Evolutionary conservation across 2,888 invertebrate genomes (phyloP).

Genomic region (Carpatolechia fugitivella): DNA sequence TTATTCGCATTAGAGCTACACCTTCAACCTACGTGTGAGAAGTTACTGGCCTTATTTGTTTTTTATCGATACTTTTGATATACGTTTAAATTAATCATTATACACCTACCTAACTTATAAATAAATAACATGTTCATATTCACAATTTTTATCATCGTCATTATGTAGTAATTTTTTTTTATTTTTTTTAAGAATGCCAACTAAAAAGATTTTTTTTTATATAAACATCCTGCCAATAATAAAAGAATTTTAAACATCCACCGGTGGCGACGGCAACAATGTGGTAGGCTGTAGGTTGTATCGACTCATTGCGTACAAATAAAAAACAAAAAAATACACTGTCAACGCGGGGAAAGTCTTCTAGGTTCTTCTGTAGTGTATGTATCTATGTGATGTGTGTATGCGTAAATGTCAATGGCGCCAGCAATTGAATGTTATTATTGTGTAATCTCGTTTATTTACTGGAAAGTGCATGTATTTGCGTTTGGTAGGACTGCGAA

Average conservation of each 20-base stretch:
- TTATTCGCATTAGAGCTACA: neutral
- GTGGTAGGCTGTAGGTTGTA: constrained; percentile 28
- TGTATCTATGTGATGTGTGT: constrained; percentile 40
- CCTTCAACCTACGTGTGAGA: no score
- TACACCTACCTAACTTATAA: no score
- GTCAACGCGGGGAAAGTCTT: no score
- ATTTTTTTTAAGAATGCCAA: neutral
- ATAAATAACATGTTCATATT: no score
- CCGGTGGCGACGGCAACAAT: neutral
- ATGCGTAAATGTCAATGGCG: constrained; percentile 26
- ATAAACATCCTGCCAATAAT: constrained; percentile 2
- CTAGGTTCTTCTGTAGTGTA: constrained; percentile 33
- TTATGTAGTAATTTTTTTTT: no score
- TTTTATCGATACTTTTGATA: no score
- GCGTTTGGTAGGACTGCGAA: neutral
- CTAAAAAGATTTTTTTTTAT: neutral
- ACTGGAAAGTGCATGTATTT: constrained; percentile 6
- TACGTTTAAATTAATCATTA: no score
- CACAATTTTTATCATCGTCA: no score
- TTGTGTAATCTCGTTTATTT: constrained; percentile 3
- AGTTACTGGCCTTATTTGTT: no score
- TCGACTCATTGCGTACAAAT: constrained; percentile 9
- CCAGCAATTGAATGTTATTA: constrained; percentile 25
- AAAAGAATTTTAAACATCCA: constrained; percentile 3
- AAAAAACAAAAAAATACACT: constrained; percentile 36